Conservation (phyloP, 2,113 vertebrate genomes). For the Harpagus bidentatus region DNA sequence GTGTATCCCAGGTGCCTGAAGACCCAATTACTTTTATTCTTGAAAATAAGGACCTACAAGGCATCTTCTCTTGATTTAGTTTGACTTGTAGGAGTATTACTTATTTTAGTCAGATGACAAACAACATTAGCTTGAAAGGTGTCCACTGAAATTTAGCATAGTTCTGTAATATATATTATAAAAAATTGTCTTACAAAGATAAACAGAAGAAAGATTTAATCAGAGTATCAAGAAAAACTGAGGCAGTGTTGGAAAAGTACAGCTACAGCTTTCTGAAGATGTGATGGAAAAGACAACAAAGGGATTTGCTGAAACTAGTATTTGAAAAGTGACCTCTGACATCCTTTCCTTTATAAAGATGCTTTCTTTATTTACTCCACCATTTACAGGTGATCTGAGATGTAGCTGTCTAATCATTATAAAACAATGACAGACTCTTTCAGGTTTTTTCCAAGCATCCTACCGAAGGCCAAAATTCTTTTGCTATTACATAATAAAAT, state of each 20-base stretch:
- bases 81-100: not conserved
- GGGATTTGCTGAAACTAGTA: not conserved
- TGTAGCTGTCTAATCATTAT: not conserved
- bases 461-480: not conserved
- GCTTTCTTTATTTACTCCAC: not conserved
- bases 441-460: not conserved
- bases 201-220: not conserved
- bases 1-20: not conserved
- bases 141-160: not conserved
- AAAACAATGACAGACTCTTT: not conserved
- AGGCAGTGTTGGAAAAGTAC: not conserved
- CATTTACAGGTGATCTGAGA: not conserved
- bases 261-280: not conserved
- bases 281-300: not conserved
- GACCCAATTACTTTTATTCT: not conserved
- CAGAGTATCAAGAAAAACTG: not conserved
- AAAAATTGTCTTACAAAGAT: not conserved
- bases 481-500: not conserved
- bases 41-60: not conserved
- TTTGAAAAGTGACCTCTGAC: not conserved
- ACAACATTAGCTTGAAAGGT: not conserved
- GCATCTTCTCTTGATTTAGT: not conserved
- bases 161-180: not conserved
- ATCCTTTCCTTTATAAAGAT: not conserved
- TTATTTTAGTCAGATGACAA: not conserved